Evolutionary conservation across 2,797 vertebrate species (phyloP), one percentile per base, ranked within the genome.

Genomic region (Champsocephalus esox): DNA sequence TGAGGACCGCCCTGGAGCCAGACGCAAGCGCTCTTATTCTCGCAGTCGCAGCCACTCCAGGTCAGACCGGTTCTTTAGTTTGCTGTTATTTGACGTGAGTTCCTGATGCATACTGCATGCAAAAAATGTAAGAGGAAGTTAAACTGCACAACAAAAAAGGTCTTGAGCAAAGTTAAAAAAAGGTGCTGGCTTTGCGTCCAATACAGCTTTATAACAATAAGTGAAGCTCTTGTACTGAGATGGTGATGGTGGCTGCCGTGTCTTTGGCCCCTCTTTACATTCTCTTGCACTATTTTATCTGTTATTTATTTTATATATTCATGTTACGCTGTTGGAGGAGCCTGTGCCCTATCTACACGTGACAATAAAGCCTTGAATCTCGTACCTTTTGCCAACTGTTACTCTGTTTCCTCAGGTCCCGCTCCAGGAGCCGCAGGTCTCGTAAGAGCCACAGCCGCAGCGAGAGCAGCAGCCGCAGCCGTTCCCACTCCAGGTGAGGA

Each of bases 381-480:
- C 3, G 24, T 28, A 28, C 24, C 8, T 9, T 13, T 28, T 45
- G 7, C 28, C 44, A 17, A 75, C 6, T 1, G 16, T 17, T 28
- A 0, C 12, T 19, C 0, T 28, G 6, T 58, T 12, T 50, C 9
- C 11, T 6, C 85, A 99, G 97, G 92, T 99, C 98, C 87, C 96
- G 96, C 77, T 99, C 97, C 89, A 96, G 97, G 84, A 98, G 97
- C 94, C 95, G 97, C 85, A 94, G 96, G 69, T 98, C 97, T 45
- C 96, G 95, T 21, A 98, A 98, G 93, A 98, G 97, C 89, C 95
- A 96, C 87, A 99, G 97, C 91, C 96, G 92, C 73, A 97, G 96
- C 46, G 96, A 95, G 61, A 98, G 97, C 89, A 98, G 96, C 93
- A 96, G 96, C 52, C 96, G 95, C 70, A 96, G 96, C 75, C 96